Base-by-base conservation (phyloP, 2,888 invertebrate genomes). In the Pantelozetes paolii region DNA sequence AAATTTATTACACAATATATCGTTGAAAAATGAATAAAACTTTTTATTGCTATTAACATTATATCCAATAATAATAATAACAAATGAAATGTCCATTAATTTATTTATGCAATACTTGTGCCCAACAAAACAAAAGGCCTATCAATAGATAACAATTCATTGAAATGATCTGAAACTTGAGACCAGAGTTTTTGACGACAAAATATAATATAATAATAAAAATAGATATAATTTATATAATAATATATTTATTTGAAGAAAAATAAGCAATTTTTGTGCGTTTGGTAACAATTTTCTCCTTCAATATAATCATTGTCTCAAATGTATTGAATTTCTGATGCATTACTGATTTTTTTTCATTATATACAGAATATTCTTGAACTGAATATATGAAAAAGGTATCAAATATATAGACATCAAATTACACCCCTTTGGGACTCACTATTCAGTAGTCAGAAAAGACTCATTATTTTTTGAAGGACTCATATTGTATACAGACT, bases 361-460 rank as follows among this genome's bases (percentile, higher is more conserved):
- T 50, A 50, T 50, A 54, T 54, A 54, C 18, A 26, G 5, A 26
- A 26, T 26, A 26, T 50, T 50, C 50, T 8, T 15, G 26, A n/a
- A 50, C 20, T 8, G 6, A 36, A 9, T 36, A 36, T 36, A 36
- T 36, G 36, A 20, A n/a, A 45, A 18, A 54, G 26, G 54, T 54
- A 54, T 54, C 54, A 1, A 26, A 54, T 54, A 54, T 50, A 50
- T 54, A 54, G 54, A 26, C 54, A 54, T 54, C 54, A 54, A 54
- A 54, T 54, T 54, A 54, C 54, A 54, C 54, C 54, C 54, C 54
- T 54, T 54, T 54, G 54, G 54, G 54, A 54, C 54, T 26, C 54
- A 54, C 54, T 54, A 50, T 50, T 54, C 54, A 54, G 23, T 54
- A 13, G 3, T 54, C 15, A 36, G 50, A 50, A 50, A 26, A 54